Evolutionary conservation across 1,140 invertebrate species (phyloP).

Genomic region (Littorina saxatilis): DNA sequence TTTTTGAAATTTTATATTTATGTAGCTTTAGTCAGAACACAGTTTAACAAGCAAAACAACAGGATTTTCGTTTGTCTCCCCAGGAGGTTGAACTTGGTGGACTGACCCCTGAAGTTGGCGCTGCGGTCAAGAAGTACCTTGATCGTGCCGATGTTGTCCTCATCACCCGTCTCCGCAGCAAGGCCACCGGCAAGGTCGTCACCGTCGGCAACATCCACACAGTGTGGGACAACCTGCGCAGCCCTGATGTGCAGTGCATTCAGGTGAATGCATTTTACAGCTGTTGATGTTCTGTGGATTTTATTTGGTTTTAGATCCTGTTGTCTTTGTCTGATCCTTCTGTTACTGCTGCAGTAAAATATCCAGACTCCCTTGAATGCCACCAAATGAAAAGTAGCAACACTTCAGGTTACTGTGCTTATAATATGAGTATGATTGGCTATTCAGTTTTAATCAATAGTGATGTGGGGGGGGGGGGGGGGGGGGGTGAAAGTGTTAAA

Average conservation of each 20-base stretch:
- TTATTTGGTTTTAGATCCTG: background rate
- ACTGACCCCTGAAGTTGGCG: conserved; percentile 49
- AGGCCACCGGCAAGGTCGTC: conserved; percentile 56
- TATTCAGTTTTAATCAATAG: too few relatives aligned
- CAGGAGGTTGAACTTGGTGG: conserved; percentile 62
- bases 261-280: too few relatives aligned
- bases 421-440: too few relatives aligned
- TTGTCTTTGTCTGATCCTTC: conserved; percentile 28
- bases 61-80: conserved; percentile 12
- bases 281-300: conserved; percentile 18
- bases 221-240: conserved; percentile 59
- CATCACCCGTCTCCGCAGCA: conserved; percentile 60
- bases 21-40: too few relatives aligned
- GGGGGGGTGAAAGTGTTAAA: too few relatives aligned
- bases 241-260: conserved; percentile 70
- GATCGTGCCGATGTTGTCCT: conserved; percentile 63
- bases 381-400: too few relatives aligned
- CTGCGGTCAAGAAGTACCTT: conserved; percentile 56
- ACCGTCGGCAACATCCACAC: conserved; percentile 71
- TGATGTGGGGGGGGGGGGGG: too few relatives aligned
- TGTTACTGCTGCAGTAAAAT: too few relatives aligned
- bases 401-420: too few relatives aligned
- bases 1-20: too few relatives aligned
- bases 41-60: background rate
- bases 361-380: too few relatives aligned